Conservation (phyloP, 2,797 vertebrate genomes). For the Notolepis coatsorum region DNA sequence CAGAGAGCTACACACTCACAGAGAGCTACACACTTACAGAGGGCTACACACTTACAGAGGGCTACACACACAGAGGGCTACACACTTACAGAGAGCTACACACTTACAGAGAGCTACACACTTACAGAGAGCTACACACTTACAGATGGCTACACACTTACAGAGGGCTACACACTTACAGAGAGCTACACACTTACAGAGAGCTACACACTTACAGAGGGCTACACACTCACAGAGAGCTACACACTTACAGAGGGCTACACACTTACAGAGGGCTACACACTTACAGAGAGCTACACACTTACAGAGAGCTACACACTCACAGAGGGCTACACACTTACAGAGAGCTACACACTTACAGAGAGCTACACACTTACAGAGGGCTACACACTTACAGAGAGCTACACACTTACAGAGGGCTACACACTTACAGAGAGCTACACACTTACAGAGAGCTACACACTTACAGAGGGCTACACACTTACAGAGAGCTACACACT, state of each 20-base stretch:
- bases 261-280: too few species aligned
- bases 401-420: too few species aligned
- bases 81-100: too few species aligned
- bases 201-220: constrained; percentile 17
- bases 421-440: constrained; percentile 22
- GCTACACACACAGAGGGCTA: too few species aligned
- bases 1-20: constrained; percentile 10
- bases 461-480: constrained; percentile 30
- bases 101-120: constrained; percentile 30
- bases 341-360: constrained; percentile 10
- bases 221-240: too few species aligned
- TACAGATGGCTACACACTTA: constrained; percentile 29
- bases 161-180: constrained; percentile 10
- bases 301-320: too few species aligned
- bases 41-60: constrained; percentile 17
- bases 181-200: constrained; percentile 35
- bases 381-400: constrained; percentile 17
- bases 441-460: too few species aligned
- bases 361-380: constrained; percentile 35
- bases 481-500: too few species aligned
- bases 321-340: constrained; percentile 29
- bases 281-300: constrained; percentile 30
- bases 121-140: too few species aligned
- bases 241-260: constrained; percentile 22
- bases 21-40: constrained; percentile 35